Percentiles rank a stretch among this genome's conserved stretches.
These are phyloP conservation scores for Choloepus hoffmanni DNA, from an alignment of 2,113 vertebrate species.

Conservation along the genomic window DNA sequence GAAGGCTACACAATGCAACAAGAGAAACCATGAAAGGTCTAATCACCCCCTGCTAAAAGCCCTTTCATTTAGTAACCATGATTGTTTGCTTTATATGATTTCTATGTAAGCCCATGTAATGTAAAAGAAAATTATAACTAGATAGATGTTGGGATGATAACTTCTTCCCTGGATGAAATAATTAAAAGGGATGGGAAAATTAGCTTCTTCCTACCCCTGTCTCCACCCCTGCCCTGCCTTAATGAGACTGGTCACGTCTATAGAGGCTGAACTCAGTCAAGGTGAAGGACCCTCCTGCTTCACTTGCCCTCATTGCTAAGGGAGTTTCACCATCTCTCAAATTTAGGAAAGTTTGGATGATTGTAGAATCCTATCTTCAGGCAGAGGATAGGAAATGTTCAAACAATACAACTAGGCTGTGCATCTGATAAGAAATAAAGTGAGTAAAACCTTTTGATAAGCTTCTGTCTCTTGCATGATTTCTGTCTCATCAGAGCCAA, in stretches of 20 bases:
- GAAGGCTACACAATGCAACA: neutral
- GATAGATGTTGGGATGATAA: neutral
- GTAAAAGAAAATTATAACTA: neutral
- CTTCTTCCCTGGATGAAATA: neutral
- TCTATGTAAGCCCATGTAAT: neutral
- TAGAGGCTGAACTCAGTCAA: neutral
- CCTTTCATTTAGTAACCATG: neutral
- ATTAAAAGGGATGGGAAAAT: neutral
- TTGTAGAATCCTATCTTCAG: neutral
- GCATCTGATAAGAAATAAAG: neutral
- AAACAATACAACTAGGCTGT: neutral
- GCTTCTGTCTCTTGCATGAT: neutral
- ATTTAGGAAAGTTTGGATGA: neutral
- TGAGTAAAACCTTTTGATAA: neutral
- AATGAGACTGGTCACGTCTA: neutral
- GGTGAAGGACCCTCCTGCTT: neutral
- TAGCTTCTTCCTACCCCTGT: neutral
- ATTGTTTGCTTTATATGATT: neutral
- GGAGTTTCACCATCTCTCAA: neutral
- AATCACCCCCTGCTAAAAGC: neutral
- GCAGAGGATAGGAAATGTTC: neutral
- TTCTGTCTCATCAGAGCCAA: neutral
- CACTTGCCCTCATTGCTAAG: neutral
- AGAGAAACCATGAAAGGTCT: neutral
- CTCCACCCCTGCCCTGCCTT: neutral